Evolutionary conservation across 2,888 invertebrate species (phyloP).

Genomic region (Malthinus seriepunctatus): DNA sequence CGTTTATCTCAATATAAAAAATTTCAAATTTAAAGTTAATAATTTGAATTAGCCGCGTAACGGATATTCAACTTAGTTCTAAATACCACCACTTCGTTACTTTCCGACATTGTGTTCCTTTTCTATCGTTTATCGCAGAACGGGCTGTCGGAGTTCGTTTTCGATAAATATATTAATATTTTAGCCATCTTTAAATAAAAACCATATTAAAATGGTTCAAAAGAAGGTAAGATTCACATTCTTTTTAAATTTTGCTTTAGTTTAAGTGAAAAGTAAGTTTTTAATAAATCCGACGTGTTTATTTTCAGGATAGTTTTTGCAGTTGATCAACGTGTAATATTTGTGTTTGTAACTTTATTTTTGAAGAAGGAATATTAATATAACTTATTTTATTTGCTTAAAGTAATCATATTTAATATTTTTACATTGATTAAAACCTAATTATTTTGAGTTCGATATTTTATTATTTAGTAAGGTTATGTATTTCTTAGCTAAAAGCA

Average conservation of each 20-base stretch:
- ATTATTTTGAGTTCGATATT: background rate
- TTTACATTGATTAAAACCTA: background rate
- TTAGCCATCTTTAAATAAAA: conserved; percentile 31
- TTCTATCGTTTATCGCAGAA: too few relatives aligned
- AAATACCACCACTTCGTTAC: too few relatives aligned
- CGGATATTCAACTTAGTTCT: too few relatives aligned
- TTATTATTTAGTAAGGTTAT: background rate
- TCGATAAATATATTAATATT: conserved; percentile 27
- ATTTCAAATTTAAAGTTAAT: too few relatives aligned
- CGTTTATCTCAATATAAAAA: background rate
- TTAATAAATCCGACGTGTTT: conserved; percentile 33
- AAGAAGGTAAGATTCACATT: conserved; percentile 44
- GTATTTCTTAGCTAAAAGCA: background rate
- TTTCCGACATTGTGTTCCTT: too few relatives aligned
- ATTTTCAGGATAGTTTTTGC: conserved; percentile 31
- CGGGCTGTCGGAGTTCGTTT: too few relatives aligned
- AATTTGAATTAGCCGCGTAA: too few relatives aligned
- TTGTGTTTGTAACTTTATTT: background rate
- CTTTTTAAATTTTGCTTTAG: background rate
- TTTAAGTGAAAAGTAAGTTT: background rate
- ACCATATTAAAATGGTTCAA: conserved; percentile 45
- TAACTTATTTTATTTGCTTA: too few relatives aligned
- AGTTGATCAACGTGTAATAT: background rate
- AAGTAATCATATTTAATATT: background rate
- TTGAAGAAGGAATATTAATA: too few relatives aligned